Evolutionary conservation across 2,797 vertebrate species (phyloP), one percentile per base, ranked within the genome.

Genomic region (Tragelaphus oryx): DNA sequence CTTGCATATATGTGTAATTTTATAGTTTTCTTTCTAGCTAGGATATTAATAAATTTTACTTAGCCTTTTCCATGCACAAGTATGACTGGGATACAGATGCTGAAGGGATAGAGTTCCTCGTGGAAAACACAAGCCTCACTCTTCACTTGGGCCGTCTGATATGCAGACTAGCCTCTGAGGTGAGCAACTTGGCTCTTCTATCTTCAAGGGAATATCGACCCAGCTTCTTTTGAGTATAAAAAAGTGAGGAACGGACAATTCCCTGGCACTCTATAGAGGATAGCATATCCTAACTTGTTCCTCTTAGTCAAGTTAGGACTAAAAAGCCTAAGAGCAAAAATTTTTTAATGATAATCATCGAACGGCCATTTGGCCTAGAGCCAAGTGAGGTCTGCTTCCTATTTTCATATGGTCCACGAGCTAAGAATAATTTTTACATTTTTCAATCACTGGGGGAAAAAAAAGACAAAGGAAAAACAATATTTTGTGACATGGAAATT

Each of bases 1-100:
- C 89, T 97, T 96, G 96, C 97, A 97, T 97, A 94, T 96, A 97
- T 96, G 93, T 96, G 96, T 97, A 96, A 97, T 96, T 97, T 98
- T 98, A 95, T 97, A 98, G 96, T 97, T 97, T 89, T 96, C 96
- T 97, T 98, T 97, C 92, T 90, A 98, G 95, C 81, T 95, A 90
- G 96, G 93, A 97, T 92, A 96, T 98, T 97, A 98, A 94, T 97
- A 95, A 96, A 96, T 94, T 98, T 98, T 97, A 84, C 92, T 90
- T 97, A 94, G 96, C 83, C 94, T 97, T 96, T 86, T 79, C 91
- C 71, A 81, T 95, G 93, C 44, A 93, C 75, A 86, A 65, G 87
- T 96, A 92, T 96, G 96, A 68, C 41, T 97, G 95, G 79, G 78
- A 89, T 96, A 82, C 65, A 97, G 85, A 97, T 97, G 79, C 96